A percentile compares a stretch with the other conserved stretches of the same genome.
Evolutionary conservation across 2,797 vertebrate species (phyloP).

Genomic region (Lithobates sylvaticus): DNA sequence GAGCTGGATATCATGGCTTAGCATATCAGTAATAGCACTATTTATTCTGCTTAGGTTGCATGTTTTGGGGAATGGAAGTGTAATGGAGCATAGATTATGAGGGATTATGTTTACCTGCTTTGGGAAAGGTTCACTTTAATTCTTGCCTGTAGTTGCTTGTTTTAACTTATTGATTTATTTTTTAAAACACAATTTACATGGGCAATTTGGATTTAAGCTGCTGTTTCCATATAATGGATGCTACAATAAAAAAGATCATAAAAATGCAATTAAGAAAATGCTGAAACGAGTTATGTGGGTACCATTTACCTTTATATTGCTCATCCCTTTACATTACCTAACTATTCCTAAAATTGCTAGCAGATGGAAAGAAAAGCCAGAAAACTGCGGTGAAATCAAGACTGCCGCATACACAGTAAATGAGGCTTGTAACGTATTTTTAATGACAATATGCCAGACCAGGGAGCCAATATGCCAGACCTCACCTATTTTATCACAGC

Average conservation of each 20-base stretch:
- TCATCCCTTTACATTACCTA: constrained; percentile 40
- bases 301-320: constrained; percentile 25
- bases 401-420: constrained; percentile 40
- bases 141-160: background rate
- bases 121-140: background rate
- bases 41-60: background rate
- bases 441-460: constrained; percentile 43
- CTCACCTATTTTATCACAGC: constrained; percentile 1
- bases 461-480: background rate
- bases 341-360: constrained; percentile 38
- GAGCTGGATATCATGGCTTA: background rate
- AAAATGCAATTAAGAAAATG: constrained; percentile 28
- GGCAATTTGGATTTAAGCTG: constrained; percentile 13
- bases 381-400: constrained; percentile 38
- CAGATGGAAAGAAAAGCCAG: constrained; percentile 40
- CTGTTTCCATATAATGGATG: constrained; percentile 30
- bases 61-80: background rate
- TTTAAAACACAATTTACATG: constrained; percentile 18
- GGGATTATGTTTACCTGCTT: background rate
- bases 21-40: background rate
- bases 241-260: constrained; percentile 31
- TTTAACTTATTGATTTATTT: background rate
- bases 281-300: constrained; percentile 20
- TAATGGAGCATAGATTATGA: background rate
- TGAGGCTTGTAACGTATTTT: constrained; percentile 57